Evolutionary conservation across 2,113 vertebrate genomes (phyloP), one percentile per base, ranked within the genome.

Genomic region (Equus przewalskii): DNA sequence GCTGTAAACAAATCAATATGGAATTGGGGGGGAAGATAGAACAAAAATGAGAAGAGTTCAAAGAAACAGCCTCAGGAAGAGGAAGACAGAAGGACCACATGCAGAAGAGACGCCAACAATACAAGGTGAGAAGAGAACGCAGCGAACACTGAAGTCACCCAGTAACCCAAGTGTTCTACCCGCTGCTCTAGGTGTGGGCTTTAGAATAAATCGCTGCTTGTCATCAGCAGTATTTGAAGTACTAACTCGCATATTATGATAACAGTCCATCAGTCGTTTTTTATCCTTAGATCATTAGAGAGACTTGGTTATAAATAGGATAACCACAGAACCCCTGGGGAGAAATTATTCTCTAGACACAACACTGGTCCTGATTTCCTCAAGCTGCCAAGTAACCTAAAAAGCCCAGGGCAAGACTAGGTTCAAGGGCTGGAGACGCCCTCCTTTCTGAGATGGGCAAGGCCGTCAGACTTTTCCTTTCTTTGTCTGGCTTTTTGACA

Each of bases 291-390:
- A 56, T 75, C 58, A 54, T 36, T 58, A 36, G 72, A 36, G 72
- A 96, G 46, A 69, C 12, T 44, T 96, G 64, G 49, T 44, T 94
- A 46, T 73, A 91, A 93, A 69, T 58, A 91, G 54, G 41, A 79
- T 67, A 82, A 79, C 46, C 6, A 78, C 24, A 83, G 60, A 14
- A 81, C 54, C 58, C 67, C 24, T 56, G 44, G 54, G 75, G 64
- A 94, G 85, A 92, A 97, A 75, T 82, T 73, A 62, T 69, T 96
- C 69, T 94, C 84, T 64, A 73, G 91, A 72, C 51, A 64, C 9
- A 62, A 21, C 22, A 44, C 12, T 67, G 26, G 8, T 83, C 19
- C 78, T 28, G 58, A 58, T 93, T 90, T 96, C 60, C 22, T 86
- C 79, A 73, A 70, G 33, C 89, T 86, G 67, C 62, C 36, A 89